Evolutionary conservation across 2,888 invertebrate species (phyloP), one percentile per base, ranked within the genome.

Genomic region (Adineta ricciae): DNA sequence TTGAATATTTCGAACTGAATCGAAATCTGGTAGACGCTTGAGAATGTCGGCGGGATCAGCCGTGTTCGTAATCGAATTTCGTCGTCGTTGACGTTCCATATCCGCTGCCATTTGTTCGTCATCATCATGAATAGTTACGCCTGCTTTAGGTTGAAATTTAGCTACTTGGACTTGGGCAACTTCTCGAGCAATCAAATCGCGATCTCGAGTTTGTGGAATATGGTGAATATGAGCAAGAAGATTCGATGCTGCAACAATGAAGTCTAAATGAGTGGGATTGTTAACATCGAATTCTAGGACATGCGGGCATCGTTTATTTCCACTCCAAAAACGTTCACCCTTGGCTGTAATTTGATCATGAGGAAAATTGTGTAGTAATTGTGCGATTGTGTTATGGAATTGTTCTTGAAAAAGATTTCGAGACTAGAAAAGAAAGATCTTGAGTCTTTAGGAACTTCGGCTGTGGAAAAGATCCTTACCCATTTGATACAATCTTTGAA

Each of bases 281-380:
- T 89, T 89, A 27, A 90, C 87, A 88, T 92, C 91, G 88, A 92
- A 92, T 56, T 92, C 86, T 90, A 98, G 91, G 0, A 95, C 93
- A 86, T 93, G 93, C 0, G 99, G 99, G 90, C 98, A 99, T 78
- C 97, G 93, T 91, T 99, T 96, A 0, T 95, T 95, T 0, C 96
- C 98, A 0, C 97, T 97, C 99, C 99, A 99, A 92, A 99, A 99
- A 4, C 95, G 94, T 85, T 96, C 91, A 56, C 92, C 92, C 56
- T 91, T 89, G 86, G 90, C 90, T 21, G 92, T 92, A 56, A 94
- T 91, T 90, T 95, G 95, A 91, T 97, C 95, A 0, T 95, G 94
- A 11, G 99, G 99, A 92, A 99, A 99, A 91, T 97, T 99, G 92
- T 94, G 97, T 49, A 99, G 92, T 87, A 99, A 92, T 91, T 99